These are phyloP conservation scores for Panthera leo DNA, from an alignment of 2,113 vertebrate species.

Conservation along the genomic window DNA sequence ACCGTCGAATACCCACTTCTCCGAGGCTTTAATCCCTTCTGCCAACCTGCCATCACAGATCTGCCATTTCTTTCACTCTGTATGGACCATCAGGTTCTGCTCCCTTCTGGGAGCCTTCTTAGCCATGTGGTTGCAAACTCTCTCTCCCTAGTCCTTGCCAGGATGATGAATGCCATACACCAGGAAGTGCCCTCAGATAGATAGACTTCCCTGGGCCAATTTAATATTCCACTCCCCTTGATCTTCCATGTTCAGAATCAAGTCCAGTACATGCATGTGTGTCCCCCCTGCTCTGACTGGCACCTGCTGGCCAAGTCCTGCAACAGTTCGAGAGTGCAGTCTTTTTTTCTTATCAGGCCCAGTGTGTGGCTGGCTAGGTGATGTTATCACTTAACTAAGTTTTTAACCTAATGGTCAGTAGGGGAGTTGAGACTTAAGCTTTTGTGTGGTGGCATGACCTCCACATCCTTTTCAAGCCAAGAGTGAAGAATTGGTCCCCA, in stretches of 20 bases:
- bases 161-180: fast-evolving
- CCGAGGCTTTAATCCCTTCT: background rate
- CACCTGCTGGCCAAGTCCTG: background rate
- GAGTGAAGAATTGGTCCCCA: fast-evolving
- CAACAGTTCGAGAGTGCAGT: too few species aligned
- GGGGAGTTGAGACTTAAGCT: background rate
- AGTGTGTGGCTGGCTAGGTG: background rate
- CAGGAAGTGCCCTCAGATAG: background rate
- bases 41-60: background rate
- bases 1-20: background rate
- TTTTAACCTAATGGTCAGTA: background rate
- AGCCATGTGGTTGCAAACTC: too few species aligned
- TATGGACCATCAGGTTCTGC: background rate
- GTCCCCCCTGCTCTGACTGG: background rate
- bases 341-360: background rate
- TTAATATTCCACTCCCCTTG: background rate
- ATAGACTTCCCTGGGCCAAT: background rate
- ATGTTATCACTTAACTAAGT: background rate
- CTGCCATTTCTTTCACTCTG: background rate
- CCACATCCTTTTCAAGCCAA: background rate
- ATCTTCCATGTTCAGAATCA: background rate
- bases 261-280: background rate
- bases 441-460: background rate
- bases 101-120: background rate
- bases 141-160: background rate